Base-by-base conservation (phyloP, 2,888 invertebrate genomes). In the Trichacis sp. region DNA sequence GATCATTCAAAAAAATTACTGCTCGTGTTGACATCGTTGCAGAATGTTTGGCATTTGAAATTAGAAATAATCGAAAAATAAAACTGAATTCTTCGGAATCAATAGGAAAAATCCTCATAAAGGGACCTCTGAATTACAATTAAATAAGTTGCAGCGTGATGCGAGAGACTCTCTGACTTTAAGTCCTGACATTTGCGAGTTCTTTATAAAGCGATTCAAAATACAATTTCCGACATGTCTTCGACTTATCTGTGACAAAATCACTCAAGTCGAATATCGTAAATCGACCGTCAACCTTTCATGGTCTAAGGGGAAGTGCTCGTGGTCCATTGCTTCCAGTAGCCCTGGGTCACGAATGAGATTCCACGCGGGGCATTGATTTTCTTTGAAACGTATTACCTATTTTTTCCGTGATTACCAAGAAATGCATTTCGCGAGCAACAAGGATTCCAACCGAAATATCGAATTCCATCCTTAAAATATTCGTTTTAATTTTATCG, bases 171-270 rank as follows among this genome's bases (percentile, higher is more conserved):
- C 58, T 56, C 42, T 40, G 60, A 59, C 51, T 38, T 49, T 3
- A 24, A 24, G 15, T 46, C 20, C 5, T 15, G 14, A 43, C 18
- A 42, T 48, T 30, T 24, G 48, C 33, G 42, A 52, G 43, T 62
- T 42, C 68, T 77, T 73, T 72, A 66, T 69, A 72, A 75, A 78
- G 71, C 69, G 73, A 77, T 77, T 78, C 71, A 76, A 76, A 79
- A 78, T 77, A 76, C 76, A 79, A 79, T 80, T 79, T 78, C 76
- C 77, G 73, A 47, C 40, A 49, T 42, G 63, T 55, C 53, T 62
- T 48, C 54, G 69, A 63, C 57, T 49, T 63, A 68, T 63, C 64
- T 58, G 54, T 68, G 58, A 70, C 60, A 52, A 38, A 55, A 57
- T 57, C 58, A 61, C 63, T 64, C 51, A 38, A 64, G 57, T 43